phyloP scores from a whole-genome alignment of 2,113 vertebrate species.

The Rhinolophus ferrumequinum region DNA sequence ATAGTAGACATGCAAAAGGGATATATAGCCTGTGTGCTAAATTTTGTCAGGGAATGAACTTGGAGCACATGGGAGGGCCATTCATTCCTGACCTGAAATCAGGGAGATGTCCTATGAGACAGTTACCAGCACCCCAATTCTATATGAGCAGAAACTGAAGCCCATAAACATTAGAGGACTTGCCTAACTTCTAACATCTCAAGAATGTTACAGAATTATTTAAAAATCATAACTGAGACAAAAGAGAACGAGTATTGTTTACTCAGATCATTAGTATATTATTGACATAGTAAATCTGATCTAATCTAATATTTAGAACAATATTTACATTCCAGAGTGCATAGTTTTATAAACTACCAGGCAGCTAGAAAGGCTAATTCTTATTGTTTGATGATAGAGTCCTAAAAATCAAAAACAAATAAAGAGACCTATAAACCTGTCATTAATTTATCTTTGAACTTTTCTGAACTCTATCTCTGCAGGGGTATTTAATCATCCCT shows the following conservation, averaged over 20 bases:
- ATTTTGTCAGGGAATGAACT: not conserved
- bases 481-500: not conserved
- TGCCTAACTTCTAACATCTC: not conserved
- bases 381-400: not conserved
- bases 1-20: not conserved
- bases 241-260: not conserved
- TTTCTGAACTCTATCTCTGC: not conserved
- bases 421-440: not conserved
- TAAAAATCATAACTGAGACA: not conserved
- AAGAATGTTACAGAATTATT: not conserved
- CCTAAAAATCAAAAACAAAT: not conserved
- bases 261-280: not conserved
- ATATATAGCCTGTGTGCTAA: not conserved
- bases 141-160: not conserved
- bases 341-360: not conserved
- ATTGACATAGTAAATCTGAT: not conserved
- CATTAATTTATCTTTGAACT: conserved; percentile 53
- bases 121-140: not conserved
- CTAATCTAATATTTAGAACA: conserved; percentile 14
- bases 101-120: not conserved
- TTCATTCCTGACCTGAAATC: not conserved
- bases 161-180: not conserved
- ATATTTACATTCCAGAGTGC: not conserved
- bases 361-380: not conserved
- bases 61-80: not conserved